These are phyloP conservation scores for Microctonus hyperodae DNA, from an alignment of 2,888 invertebrate species.

Conservation along the genomic window DNA sequence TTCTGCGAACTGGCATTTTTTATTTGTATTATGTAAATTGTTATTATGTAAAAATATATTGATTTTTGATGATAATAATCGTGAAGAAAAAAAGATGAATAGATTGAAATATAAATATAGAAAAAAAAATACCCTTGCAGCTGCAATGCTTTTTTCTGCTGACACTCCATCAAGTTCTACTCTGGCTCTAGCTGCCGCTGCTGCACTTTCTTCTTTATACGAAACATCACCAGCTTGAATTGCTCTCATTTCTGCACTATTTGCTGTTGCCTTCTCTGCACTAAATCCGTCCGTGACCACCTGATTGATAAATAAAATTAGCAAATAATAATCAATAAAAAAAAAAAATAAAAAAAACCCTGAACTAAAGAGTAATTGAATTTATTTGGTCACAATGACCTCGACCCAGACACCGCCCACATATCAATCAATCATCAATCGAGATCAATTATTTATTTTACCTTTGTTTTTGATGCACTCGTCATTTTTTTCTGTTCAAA, in stretches of 20 bases:
- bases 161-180: slow-evolving; percentile 85
- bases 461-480: slow-evolving; percentile 78
- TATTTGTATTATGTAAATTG: too few relatives aligned
- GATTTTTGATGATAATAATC: too few relatives aligned
- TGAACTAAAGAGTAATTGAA: not conserved
- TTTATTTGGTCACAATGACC: slow-evolving; percentile 32
- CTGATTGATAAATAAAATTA: slow-evolving; percentile 48
- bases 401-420: slow-evolving; percentile 47
- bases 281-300: slow-evolving; percentile 84
- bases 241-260: slow-evolving; percentile 75
- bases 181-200: slow-evolving; percentile 79
- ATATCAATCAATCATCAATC: slow-evolving; percentile 19
- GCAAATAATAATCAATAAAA: not conserved
- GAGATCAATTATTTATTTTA: slow-evolving; percentile 48
- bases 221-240: slow-evolving; percentile 83
- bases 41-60: too few relatives aligned
- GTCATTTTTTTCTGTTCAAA: slow-evolving; percentile 85
- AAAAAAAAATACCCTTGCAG: slow-evolving; percentile 73
- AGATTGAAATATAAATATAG: not conserved
- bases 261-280: slow-evolving; percentile 78
- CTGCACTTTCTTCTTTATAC: slow-evolving; percentile 81
- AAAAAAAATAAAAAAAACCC: too few relatives aligned
- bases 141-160: slow-evolving; percentile 84
- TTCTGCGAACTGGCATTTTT: too few relatives aligned
- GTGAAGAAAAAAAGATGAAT: not conserved